Percentiles rank a stretch among this genome's conserved stretches.
These are phyloP conservation scores for Litoditis marina DNA, from an alignment of 2,888 invertebrate genomes.

Conservation along the genomic window DNA sequence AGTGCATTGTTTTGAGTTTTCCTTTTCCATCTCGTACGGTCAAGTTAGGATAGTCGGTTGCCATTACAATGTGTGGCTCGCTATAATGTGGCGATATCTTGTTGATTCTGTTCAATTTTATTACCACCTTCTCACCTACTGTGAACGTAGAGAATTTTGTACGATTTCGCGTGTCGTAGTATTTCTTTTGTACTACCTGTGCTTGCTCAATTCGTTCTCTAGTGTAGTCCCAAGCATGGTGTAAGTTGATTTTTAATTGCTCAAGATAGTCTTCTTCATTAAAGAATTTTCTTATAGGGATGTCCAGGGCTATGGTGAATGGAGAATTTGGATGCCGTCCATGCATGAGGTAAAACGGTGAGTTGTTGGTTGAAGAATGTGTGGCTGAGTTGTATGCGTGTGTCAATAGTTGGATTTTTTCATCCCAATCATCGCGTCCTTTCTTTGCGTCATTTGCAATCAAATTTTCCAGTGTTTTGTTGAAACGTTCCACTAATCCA, in stretches of 20 bases:
- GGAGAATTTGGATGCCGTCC: slow-evolving; percentile 7
- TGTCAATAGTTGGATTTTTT: background rate
- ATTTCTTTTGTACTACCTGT: background rate
- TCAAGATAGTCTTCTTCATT: background rate
- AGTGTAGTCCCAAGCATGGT: background rate
- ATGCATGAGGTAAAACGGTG: slow-evolving; percentile 8
- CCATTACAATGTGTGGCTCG: background rate
- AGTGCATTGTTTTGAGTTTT: background rate
- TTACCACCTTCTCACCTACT: background rate
- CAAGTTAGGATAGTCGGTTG: background rate
- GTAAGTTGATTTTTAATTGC: background rate
- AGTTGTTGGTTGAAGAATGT: slow-evolving; percentile 3
- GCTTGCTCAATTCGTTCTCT: background rate
- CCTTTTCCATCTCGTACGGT: background rate
- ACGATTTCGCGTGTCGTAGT: background rate
- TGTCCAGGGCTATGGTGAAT: background rate
- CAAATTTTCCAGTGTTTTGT: slow-evolving; percentile 1
- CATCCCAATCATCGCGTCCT: slow-evolving; percentile 8
- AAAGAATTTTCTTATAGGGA: background rate
- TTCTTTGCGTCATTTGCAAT: background rate
- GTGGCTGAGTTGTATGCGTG: slow-evolving; percentile 3
- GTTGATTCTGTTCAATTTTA: background rate
- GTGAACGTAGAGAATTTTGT: background rate
- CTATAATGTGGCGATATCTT: background rate
- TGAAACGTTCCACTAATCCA: slow-evolving; percentile 9